Evolutionary conservation across 2,113 vertebrate genomes (phyloP), one percentile per base, ranked within the genome.

Genomic region (Catharus minimus): DNA sequence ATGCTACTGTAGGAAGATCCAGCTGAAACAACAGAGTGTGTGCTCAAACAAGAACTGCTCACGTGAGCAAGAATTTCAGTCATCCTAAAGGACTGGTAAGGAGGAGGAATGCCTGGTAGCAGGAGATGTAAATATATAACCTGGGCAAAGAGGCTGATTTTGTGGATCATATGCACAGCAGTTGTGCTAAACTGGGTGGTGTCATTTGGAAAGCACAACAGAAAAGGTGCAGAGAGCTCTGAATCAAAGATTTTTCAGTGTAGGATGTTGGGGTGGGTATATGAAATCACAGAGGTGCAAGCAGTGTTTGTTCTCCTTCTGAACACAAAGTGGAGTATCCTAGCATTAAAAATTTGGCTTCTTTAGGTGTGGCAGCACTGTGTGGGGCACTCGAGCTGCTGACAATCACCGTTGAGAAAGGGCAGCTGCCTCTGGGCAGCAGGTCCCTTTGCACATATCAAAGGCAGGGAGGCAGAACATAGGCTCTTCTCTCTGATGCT

Each of bases 281-380:
- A 79, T 88, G 64, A 90, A 96, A 88, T 85, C 68, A 69, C 88
- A 95, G 94, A 88, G 75, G 79, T 76, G 60, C 73, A 93, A 97
- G 92, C 32, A 82, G 53, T 36, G 17, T 67, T 95, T 38, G 5
- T 50, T 92, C 62, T 52, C 66, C 65, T 84, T 68, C 78, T 86
- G 81, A 92, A 84, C 46, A 73, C 64, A 55, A 93, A 89, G 46
- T 65, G 66, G n/a, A 61, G 24, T 26, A 62, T 76, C 18, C 72
- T 72, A 38, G 75, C 36, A 46, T 66, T 26, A 18, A 78, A 85
- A 82, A 86, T 36, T n/a, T 73, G 92, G 53, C 58, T 85, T 69
- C 69, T 66, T 52, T 17, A 60, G 41, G 65, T 53, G 62, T 65
- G 49, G 55, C 64, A 89, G 41, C 15, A 21, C 7, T 26, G 28